Base-by-base conservation (phyloP, 2,797 vertebrate species). In the Sebastes steindachneri region DNA sequence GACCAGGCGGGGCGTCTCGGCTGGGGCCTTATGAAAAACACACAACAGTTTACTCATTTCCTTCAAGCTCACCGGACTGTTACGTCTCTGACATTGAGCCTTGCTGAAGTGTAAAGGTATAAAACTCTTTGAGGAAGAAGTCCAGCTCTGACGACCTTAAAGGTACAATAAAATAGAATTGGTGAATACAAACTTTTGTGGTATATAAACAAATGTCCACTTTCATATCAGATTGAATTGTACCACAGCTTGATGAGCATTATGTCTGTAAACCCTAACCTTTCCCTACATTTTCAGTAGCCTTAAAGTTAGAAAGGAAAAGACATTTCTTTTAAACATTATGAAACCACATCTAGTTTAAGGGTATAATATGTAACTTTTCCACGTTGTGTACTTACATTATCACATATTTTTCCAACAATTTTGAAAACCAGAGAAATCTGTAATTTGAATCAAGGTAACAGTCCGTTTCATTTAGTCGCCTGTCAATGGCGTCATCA, bases 1-100 rank as follows among this genome's bases (percentile, higher is more conserved):
- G 95, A 82, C 80, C 95, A 14, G 95, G 91, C 6, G 80, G 82
- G 75, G 92, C 70, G 3, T 89, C 89, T 3, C 92, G 86, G 45
- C 93, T 92, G 51, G 90, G 89, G 77, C 97, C 98, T 99, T 88
- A 82, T 84, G 91, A 88, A 76, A 55, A 79, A 83, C 12, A 76
- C 17, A 83, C 54, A 74, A 76, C 25, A 77, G 12, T 48, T 75
- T 7, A 1, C 15, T 19, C 11, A 72, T 28, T 35, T 26, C 45
- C 19, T 31, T 21, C 3, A 69, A 29, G 8, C 2, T 45, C 57
- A 35, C n/a, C 15, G 58, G 9, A 28, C 9, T 55, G 17, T 23
- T 54, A 15, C 10, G 41, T 33, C 29, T 57, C 26, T 51, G 33
- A 45, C 21, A 21, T 10, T 2, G 28, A 2, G 9, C 25, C 7